A percentile compares a stretch with the other conserved stretches of the same genome.
phyloP scores from a whole-genome alignment of 2,113 vertebrate genomes.

The Merops nubicus region DNA sequence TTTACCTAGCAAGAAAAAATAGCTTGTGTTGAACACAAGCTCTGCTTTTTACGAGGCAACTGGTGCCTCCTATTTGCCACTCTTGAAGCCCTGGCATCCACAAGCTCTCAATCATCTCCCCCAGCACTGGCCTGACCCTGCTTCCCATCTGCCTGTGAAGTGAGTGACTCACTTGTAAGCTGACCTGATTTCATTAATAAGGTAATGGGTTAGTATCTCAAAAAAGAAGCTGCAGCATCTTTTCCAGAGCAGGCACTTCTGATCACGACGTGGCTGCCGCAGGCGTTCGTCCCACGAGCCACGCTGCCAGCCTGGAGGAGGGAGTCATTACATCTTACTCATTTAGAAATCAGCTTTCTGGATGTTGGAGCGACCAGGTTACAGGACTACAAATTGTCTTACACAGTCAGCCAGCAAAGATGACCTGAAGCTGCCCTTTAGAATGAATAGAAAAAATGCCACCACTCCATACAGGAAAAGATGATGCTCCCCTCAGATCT shows the following conservation, averaged over 20 bases:
- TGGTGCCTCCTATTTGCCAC: not conserved
- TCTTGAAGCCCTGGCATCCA: not conserved
- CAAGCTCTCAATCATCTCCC: not conserved
- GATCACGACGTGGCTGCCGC: accelerated
- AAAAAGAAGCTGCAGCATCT: not conserved
- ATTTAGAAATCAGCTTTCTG: not conserved
- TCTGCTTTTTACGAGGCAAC: not conserved
- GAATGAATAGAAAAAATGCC: not conserved
- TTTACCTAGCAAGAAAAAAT: accelerated
- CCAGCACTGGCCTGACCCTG: not conserved
- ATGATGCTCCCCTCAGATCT: accelerated
- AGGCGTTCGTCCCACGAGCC: not conserved
- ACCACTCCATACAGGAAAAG: accelerated
- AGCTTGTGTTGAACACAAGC: not conserved
- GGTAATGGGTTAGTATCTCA: not conserved
- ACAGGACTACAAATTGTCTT: not conserved
- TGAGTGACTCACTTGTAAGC: not conserved
- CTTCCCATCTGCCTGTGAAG: not conserved
- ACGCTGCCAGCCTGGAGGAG: not conserved
- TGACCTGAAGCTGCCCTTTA: not conserved
- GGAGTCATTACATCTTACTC: not conserved
- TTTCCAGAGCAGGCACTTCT: not conserved
- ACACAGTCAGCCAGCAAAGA: not conserved
- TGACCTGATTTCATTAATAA: not conserved
- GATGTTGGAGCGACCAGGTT: not conserved